These are phyloP conservation scores for Pilophorus perplexus DNA, from an alignment of 2,888 invertebrate genomes.

Conservation along the genomic window DNA sequence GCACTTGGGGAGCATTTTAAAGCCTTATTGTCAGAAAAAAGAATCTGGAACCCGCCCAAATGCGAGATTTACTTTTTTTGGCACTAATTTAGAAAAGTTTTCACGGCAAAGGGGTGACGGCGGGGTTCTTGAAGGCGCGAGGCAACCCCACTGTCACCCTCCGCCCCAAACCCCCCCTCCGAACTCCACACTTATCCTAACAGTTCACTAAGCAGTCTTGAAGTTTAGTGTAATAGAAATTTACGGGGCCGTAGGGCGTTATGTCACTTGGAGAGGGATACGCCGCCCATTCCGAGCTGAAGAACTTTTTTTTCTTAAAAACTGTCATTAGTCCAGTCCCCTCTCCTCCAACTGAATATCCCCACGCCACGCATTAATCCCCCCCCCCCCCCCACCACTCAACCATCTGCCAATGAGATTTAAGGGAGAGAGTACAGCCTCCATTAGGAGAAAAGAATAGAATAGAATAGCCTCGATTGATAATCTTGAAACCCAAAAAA, in stretches of 20 bases:
- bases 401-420: too few relatives aligned
- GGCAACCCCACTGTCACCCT: too few relatives aligned
- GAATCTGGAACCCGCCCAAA: conserved; percentile 39
- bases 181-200: too few relatives aligned
- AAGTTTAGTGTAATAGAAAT: conserved; percentile 39
- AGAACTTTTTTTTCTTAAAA: background rate
- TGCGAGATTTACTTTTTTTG: conserved; percentile 45
- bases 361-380: too few relatives aligned
- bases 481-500: too few relatives aligned
- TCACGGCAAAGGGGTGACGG: conserved; percentile 18
- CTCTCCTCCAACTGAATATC: too few relatives aligned
- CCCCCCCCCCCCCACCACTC: too few relatives aligned
- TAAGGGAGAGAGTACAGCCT: too few relatives aligned
- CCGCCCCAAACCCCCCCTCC: conserved; percentile 8
- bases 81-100: conserved; percentile 45
- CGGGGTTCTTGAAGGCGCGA: conserved; percentile 30
- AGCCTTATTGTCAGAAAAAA: conserved; percentile 42
- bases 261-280: conserved; percentile 35
- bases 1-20: conserved; percentile 28
- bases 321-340: background rate
- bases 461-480: too few relatives aligned
- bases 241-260: conserved; percentile 36
- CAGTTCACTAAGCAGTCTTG: conserved; percentile 37
- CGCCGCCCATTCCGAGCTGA: conserved; percentile 13
- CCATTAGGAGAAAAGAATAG: too few relatives aligned